These are phyloP conservation scores for Leptinotarsa defecta DNA, from an alignment of 1,140 invertebrate genomes.

Conservation along the genomic window DNA sequence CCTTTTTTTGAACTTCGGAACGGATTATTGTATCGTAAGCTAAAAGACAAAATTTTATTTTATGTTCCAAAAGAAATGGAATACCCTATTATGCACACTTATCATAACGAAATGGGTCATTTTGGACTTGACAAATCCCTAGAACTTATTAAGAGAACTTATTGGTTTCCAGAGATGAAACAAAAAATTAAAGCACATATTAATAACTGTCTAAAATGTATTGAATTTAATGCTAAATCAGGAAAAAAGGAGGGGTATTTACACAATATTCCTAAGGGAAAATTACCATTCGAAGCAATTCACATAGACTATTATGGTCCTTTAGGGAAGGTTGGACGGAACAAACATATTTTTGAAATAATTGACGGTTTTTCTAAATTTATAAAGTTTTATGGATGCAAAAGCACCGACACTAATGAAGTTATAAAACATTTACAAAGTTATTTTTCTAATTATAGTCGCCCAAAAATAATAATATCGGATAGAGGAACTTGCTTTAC, in stretches of 20 bases:
- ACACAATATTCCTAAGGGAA: constrained; percentile 45
- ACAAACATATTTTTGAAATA: constrained; percentile 43
- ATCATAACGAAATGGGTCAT: too few species aligned
- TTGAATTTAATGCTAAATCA: constrained; percentile 38
- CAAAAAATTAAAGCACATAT: constrained; percentile 41
- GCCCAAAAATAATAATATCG: constrained; percentile 32
- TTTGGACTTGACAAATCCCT: neutral
- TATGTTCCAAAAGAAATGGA: constrained; percentile 10
- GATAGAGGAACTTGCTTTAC: constrained; percentile 38
- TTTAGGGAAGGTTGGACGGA: constrained; percentile 17
- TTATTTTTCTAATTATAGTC: constrained; percentile 35
- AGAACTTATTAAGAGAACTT: constrained; percentile 6
- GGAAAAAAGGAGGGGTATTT: constrained; percentile 43
- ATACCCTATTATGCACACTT: neutral
- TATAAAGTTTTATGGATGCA: constrained; percentile 35
- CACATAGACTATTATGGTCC: constrained; percentile 51
- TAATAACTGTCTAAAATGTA: constrained; percentile 47
- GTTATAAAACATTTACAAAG: constrained; percentile 23
- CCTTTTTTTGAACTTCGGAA: neutral
- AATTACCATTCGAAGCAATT: constrained; percentile 44
- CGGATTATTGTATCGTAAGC: constrained; percentile 17
- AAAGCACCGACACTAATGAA: constrained; percentile 29
- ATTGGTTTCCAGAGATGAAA: constrained; percentile 50
- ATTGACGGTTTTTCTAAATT: constrained; percentile 47
- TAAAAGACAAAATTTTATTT: constrained; percentile 22